These are phyloP conservation scores for Aradophagus sp. DNA, from an alignment of 1,140 invertebrate genomes.

Conservation along the genomic window DNA sequence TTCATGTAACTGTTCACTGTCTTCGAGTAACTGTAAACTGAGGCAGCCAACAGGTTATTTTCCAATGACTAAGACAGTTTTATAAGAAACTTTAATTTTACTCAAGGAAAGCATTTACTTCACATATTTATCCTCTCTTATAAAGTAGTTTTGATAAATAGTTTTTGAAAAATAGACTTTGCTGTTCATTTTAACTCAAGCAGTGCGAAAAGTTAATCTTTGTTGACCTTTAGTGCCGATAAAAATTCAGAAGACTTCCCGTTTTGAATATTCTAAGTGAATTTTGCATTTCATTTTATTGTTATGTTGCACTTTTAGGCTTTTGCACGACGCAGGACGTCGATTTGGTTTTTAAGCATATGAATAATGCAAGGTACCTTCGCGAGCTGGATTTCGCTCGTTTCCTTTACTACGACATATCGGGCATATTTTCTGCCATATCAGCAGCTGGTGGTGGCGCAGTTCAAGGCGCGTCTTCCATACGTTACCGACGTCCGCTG, in stretches of 20 bases:
- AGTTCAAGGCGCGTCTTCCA: conserved; percentile 83
- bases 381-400: conserved; percentile 89
- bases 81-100: not conserved
- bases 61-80: not conserved
- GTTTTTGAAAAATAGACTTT: no score
- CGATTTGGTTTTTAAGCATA: conserved; percentile 85
- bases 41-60: not conserved
- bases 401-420: conserved; percentile 84
- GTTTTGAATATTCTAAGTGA: no score
- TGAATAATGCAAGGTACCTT: conserved; percentile 90
- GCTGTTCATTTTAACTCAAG: no score
- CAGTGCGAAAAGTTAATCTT: no score
- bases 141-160: no score
- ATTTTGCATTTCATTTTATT: conserved; percentile 7
- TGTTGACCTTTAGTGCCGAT: no score
- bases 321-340: conserved; percentile 87
- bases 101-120: no score
- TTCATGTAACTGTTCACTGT: no score
- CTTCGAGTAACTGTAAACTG: conserved; percentile 8
- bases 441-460: conserved; percentile 78
- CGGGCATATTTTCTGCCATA: conserved; percentile 80
- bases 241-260: not conserved
- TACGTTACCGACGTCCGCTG: conserved; percentile 85
- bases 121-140: no score
- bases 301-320: conserved; percentile 73